Conservation (phyloP, 2,113 vertebrate genomes). For the Chascanopsetta lugubris region DNA sequence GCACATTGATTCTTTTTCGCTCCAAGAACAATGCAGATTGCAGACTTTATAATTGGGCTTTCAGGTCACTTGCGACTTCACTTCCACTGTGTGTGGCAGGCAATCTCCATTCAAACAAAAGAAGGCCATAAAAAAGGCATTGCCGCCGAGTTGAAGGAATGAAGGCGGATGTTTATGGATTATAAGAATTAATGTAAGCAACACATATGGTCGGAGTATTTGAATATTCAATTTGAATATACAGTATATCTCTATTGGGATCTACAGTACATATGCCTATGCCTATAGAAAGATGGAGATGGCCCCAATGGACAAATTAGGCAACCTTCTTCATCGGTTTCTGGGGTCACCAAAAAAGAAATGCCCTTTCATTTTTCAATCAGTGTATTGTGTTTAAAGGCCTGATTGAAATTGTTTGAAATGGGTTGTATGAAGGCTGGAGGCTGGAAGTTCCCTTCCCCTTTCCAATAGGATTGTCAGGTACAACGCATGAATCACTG, state of each 20-base stretch:
- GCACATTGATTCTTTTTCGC: slow-evolving; percentile 83
- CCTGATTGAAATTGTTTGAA: neutral
- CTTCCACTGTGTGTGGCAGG: slow-evolving; percentile 67
- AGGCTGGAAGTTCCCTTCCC: neutral
- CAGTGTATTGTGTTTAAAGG: neutral
- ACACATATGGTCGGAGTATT: slow-evolving; percentile 1
- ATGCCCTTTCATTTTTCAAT: neutral
- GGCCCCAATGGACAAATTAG: no score
- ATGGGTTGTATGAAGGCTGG: neutral
- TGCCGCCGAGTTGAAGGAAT: slow-evolving; percentile 53
- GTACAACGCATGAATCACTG: neutral
- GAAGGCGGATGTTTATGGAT: slow-evolving; percentile 40
- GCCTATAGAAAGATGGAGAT: no score
- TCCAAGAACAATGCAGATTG: slow-evolving; percentile 86
- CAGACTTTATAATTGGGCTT: slow-evolving; percentile 85
- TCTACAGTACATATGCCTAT: no score
- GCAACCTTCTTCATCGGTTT: no score
- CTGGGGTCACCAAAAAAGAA: neutral
- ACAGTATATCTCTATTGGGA: neutral
- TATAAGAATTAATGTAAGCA: slow-evolving; percentile 31
- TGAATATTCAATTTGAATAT: neutral
- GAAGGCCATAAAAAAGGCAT: slow-evolving; percentile 60
- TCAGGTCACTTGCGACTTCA: slow-evolving; percentile 79
- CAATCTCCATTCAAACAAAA: slow-evolving; percentile 71
- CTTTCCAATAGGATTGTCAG: neutral